These are phyloP conservation scores for Chondrosia reniformis DNA, from an alignment of 37 sponge, comb jelly and placozoan species.

Conservation along the genomic window DNA sequence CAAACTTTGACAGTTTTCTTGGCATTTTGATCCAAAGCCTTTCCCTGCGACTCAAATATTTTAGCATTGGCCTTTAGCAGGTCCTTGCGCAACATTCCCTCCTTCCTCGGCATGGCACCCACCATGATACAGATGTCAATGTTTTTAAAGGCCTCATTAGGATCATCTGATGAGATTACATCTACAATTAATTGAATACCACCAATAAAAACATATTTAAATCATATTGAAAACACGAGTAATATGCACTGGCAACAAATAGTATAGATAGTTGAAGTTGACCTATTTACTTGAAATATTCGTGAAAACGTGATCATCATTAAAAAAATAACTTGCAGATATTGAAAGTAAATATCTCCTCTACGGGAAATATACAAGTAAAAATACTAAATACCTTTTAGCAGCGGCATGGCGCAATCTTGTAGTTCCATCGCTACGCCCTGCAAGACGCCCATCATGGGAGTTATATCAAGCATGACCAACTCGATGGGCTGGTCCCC, in stretches of 20 bases:
- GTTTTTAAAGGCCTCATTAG: constrained; percentile 75
- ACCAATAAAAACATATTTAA: too few species aligned
- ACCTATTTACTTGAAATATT: too few species aligned
- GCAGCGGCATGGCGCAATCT: constrained; percentile 87
- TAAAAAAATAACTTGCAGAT: too few species aligned
- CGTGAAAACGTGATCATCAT: too few species aligned
- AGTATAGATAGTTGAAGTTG: too few species aligned
- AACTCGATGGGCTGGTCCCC: constrained; percentile 81
- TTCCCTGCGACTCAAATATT: constrained; percentile 91
- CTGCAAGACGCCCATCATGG: constrained; percentile 69
- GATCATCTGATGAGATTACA: constrained; percentile 78
- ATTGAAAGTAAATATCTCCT: too few species aligned
- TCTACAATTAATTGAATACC: too few species aligned
- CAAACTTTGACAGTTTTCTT: constrained; percentile 95
- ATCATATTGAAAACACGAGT: too few species aligned
- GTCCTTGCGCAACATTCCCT: constrained; percentile 97
- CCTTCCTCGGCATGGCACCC: constrained; percentile 91
- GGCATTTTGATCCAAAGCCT: constrained; percentile 76
- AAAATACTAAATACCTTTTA: constrained; percentile 51
- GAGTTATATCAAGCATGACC: constrained; percentile 83
- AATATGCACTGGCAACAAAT: too few species aligned
- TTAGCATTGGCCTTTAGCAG: constrained; percentile 87
- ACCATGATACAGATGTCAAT: constrained; percentile 92
- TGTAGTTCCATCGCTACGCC: constrained; percentile 97
- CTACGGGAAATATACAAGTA: too few species aligned